Base-by-base conservation (phyloP, 2,797 vertebrate genomes). In the Acrossocheilus fasciatus region DNA sequence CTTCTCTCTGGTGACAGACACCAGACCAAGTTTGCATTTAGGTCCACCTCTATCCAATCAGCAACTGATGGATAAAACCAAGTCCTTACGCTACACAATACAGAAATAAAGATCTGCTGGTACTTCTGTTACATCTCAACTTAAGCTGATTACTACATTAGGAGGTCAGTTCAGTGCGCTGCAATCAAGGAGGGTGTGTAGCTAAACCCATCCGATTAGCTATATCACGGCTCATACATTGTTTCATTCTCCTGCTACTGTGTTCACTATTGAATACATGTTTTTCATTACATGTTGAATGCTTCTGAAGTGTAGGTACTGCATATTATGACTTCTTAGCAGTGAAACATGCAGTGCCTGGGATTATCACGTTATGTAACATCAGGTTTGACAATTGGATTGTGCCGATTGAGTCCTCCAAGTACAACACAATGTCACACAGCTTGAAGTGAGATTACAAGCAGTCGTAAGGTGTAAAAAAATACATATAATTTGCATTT, bases 341-440 rank as follows among this genome's bases (percentile, higher is more conserved):
- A 34, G 64, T 54, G 59, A 87, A 62, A 77, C 41, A 50, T 77
- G 69, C 66, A 59, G 82, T 75, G 77, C 54, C 17, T 50, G 4
- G 84, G 89, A 93, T 93, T 85, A 94, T 17, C 88, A 72, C n/a
- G 2, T 94, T 90, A 90, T 86, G 70, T 90, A 91, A 92, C 83
- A 17, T 23, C 70, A 79, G 43, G 73, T 68, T 86, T 76, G 26
- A 77, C 59, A 75, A 83, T 82, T 70, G 70, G 88, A 86, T 84
- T 74, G 79, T 77, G 77, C 41, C 62, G 14, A 18, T 59, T 62
- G 50, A 79, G 82, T 68, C 30, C 39, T 85, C 18, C 18, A 59
- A 72, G 75, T 79, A 70, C 50, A 85, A 70, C 26, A n/a, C 83
- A 69, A 57, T 78, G 74, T 45, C 74, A 54, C 43, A n/a, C 15